These are phyloP conservation scores for Trogon surrucura DNA, from an alignment of 2,113 vertebrate species.

Conservation along the genomic window DNA sequence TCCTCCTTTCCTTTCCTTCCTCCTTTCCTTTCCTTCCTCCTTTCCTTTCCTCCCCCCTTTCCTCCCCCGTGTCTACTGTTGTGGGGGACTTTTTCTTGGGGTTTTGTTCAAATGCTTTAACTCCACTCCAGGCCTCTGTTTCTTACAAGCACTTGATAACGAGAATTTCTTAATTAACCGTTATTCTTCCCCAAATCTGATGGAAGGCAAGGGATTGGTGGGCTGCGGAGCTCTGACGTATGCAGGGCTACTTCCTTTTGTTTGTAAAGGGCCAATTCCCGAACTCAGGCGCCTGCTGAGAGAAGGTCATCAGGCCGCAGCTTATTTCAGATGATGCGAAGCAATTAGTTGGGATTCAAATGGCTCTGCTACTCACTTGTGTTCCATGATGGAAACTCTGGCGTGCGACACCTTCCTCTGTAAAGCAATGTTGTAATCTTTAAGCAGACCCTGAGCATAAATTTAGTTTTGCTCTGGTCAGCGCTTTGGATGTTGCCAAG, in stretches of 20 bases:
- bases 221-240: not conserved
- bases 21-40: no score
- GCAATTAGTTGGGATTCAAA: not conserved
- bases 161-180: not conserved
- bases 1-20: no score
- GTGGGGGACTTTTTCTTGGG: not conserved
- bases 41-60: no score
- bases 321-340: not conserved
- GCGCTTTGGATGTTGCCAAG: not conserved
- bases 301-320: not conserved
- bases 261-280: not conserved
- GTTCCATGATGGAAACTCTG: fast-evolving
- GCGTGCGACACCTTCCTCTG: not conserved
- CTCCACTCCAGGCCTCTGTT: not conserved
- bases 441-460: not conserved
- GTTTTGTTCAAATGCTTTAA: not conserved
- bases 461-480: not conserved
- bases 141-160: not conserved
- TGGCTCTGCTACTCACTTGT: not conserved
- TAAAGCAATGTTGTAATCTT: not conserved
- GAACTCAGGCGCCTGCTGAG: not conserved
- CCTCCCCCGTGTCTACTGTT: not conserved
- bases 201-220: not conserved
- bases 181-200: not conserved
- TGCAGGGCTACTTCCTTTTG: not conserved